Conservation (phyloP, 2,797 vertebrate genomes). For the Leucoraja ocellata region DNA sequence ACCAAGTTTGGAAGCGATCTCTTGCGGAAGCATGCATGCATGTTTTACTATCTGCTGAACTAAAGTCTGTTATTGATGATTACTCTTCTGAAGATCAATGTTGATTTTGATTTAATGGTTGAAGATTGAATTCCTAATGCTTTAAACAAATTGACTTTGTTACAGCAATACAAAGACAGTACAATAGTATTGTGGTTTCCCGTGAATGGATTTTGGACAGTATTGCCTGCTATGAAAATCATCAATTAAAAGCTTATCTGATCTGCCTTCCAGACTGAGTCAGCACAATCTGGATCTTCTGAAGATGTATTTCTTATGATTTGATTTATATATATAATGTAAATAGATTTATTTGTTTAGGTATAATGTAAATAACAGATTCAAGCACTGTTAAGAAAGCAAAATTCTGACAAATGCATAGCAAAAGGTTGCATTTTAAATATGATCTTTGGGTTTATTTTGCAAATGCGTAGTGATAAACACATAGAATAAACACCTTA, state of each 20-base stretch:
- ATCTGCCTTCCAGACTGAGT: neutral
- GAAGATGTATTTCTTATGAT: neutral
- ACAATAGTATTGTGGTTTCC: constrained; percentile 61
- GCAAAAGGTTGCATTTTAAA: neutral
- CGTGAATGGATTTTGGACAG: constrained; percentile 87
- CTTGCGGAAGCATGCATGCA: neutral
- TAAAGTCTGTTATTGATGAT: neutral
- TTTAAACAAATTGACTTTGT: constrained; percentile 39
- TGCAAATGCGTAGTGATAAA: neutral
- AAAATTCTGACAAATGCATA: constrained; percentile 16
- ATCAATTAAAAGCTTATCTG: constrained; percentile 60
- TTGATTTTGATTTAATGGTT: neutral
- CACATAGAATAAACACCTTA: neutral
- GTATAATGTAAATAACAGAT: neutral
- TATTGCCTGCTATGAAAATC: constrained; percentile 69
- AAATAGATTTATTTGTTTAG: neutral
- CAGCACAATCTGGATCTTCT: neutral
- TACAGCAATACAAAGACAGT: constrained; percentile 58
- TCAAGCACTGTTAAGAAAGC: neutral
- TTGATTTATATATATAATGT: neutral
- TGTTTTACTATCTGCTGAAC: neutral
- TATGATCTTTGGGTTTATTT: neutral
- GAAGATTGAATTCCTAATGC: neutral
- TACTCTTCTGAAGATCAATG: neutral
- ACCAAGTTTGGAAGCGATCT: neutral